Conservation (phyloP, 2,888 invertebrate species). For the Dorcus parallelipipedus region DNA sequence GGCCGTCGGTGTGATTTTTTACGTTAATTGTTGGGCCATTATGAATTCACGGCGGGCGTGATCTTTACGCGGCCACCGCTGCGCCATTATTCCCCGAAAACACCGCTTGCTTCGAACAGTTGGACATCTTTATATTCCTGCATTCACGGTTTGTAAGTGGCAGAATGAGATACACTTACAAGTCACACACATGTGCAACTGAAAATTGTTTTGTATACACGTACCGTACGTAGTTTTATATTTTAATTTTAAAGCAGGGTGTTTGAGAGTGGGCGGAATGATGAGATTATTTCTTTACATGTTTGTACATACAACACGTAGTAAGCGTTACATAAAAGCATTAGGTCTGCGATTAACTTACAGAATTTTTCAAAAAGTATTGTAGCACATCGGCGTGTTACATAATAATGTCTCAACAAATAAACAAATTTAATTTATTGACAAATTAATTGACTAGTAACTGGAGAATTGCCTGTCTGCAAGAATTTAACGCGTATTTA, state of each 20-base stretch:
- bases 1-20: neutral
- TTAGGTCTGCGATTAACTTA: too few species aligned
- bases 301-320: too few species aligned
- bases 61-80: neutral
- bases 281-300: too few species aligned
- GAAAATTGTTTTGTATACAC: neutral
- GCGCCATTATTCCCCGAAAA: neutral
- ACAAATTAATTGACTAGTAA: too few species aligned
- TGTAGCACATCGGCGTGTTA: too few species aligned
- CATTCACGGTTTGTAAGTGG: constrained; percentile 7
- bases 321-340: too few species aligned
- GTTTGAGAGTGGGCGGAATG: too few species aligned
- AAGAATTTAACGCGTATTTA: too few species aligned
- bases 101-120: constrained; percentile 1
- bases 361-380: too few species aligned
- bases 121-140: constrained; percentile 6
- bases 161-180: constrained; percentile 5
- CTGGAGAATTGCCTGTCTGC: too few species aligned
- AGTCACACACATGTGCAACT: neutral
- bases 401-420: too few species aligned
- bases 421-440: too few species aligned
- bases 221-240: neutral
- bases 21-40: neutral
- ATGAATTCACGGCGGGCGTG: neutral
- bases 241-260: neutral